These are phyloP conservation scores for Antidorcas marsupialis DNA, from an alignment of 2,113 vertebrate species.

Conservation along the genomic window DNA sequence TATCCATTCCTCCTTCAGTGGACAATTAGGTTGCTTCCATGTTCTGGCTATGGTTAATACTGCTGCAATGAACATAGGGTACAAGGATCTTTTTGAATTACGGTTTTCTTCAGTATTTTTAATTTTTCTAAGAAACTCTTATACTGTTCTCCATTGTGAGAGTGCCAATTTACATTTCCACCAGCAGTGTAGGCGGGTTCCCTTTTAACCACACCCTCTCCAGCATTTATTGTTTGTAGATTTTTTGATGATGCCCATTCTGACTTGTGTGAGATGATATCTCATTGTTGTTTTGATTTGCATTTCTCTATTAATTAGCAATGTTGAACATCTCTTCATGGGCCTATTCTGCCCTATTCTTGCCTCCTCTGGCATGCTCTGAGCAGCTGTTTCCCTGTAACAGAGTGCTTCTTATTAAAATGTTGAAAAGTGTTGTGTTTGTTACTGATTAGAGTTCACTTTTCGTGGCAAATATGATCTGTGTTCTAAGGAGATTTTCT, in stretches of 20 bases:
- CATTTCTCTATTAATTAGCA: not conserved
- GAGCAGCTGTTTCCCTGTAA: not conserved
- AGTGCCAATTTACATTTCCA: not conserved
- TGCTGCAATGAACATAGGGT: not conserved
- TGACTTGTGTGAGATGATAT: not conserved
- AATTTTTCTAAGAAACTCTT: not conserved
- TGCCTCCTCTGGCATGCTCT: not conserved
- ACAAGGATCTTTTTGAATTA: not conserved
- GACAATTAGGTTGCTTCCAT: not conserved
- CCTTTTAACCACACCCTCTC: not conserved
- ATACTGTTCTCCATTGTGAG: not conserved
- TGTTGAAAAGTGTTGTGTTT: not conserved
- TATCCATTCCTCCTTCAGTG: not conserved
- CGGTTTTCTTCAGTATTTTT: not conserved
- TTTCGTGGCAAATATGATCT: not conserved
- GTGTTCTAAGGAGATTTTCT: not conserved
- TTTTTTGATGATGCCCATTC: not conserved
- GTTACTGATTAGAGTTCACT: not conserved
- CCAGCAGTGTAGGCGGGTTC: not conserved
- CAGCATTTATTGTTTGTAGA: not conserved
- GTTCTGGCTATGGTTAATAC: not conserved
- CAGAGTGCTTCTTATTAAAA: not conserved
- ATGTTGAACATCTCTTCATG: not conserved
- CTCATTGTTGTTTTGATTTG: not conserved
- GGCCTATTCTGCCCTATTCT: not conserved